These are phyloP conservation scores for Colius striatus DNA, from an alignment of 2,113 vertebrate species.

Conservation along the genomic window DNA sequence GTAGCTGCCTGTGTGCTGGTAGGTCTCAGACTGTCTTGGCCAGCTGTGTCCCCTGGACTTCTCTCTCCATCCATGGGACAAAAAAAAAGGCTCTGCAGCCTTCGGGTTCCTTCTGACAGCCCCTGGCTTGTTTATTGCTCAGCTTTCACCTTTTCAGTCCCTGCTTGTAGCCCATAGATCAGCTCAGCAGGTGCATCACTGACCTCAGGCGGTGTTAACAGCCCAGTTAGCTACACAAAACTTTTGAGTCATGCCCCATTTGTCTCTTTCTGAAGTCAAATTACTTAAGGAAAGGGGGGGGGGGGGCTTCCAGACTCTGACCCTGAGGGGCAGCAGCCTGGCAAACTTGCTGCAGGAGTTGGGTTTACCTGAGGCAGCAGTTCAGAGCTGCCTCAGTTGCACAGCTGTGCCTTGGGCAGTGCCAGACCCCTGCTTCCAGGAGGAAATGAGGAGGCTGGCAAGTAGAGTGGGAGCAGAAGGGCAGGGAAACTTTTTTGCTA, in stretches of 20 bases:
- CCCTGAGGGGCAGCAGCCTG: not conserved
- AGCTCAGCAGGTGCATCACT: not conserved
- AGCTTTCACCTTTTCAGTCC: not conserved
- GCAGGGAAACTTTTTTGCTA: not conserved
- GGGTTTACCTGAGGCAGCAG: not conserved
- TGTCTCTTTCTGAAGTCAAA: not conserved
- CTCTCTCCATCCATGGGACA: not conserved
- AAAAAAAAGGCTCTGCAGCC: not conserved
- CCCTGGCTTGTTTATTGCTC: not conserved
- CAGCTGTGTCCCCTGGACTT: not conserved
- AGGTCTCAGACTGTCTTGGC: not conserved
- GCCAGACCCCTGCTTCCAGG: not conserved
- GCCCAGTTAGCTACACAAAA: not conserved
- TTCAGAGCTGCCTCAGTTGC: not conserved
- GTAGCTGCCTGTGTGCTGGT: rapidly evolving
- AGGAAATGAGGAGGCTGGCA: not conserved
- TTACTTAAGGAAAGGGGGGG: not conserved
- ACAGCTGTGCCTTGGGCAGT: rapidly evolving
- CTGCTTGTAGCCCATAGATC: not conserved
- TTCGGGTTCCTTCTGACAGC: not conserved
- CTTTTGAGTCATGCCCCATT: not conserved
- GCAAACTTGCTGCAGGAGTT: not conserved
- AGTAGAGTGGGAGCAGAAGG: not conserved
- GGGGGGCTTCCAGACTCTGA: not conserved
- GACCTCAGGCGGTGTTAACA: not conserved